Conservation (phyloP, 2,113 vertebrate species). For the Xiphophorus maculatus region DNA sequence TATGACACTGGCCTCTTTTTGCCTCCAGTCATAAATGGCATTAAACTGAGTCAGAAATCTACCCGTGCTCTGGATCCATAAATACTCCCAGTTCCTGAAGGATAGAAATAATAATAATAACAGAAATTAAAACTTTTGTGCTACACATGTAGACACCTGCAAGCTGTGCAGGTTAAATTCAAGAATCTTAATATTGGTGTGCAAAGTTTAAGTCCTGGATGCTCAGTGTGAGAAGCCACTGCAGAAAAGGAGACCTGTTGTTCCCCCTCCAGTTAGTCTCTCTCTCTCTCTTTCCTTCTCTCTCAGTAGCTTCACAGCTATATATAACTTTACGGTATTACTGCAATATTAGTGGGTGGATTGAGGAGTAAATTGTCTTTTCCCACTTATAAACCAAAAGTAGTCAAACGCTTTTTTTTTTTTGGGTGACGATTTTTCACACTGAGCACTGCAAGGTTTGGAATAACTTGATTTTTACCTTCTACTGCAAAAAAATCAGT, state of each 20-base stretch:
- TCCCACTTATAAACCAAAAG: slow-evolving; percentile 61
- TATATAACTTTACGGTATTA: slow-evolving; percentile 61
- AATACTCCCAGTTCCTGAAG: background rate
- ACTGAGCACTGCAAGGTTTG: slow-evolving; percentile 1
- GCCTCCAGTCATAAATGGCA: slow-evolving; percentile 28
- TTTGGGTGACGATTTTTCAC: slow-evolving; percentile 24
- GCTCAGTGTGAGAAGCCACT: slow-evolving; percentile 1
- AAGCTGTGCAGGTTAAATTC: background rate
- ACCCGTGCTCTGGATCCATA: slow-evolving; percentile 8
- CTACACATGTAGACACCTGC: background rate
- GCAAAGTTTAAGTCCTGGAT: slow-evolving; percentile 12
- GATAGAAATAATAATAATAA: background rate
- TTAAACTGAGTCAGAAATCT: slow-evolving; percentile 32
- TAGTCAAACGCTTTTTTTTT: slow-evolving; percentile 32
- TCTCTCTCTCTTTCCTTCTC: slow-evolving; percentile 14
- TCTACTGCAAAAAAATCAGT: background rate
- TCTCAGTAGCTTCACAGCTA: slow-evolving; percentile 58
- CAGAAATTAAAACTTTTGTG: background rate
- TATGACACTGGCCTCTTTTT: slow-evolving; percentile 22
- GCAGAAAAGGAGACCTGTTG: slow-evolving; percentile 47
- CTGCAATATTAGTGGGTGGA: slow-evolving; percentile 64
- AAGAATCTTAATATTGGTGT: slow-evolving; percentile 27
- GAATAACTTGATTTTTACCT: slow-evolving; percentile 3
- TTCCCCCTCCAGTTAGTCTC: slow-evolving; percentile 37
- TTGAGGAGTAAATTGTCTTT: slow-evolving; percentile 57